Evolutionary conservation across 1,140 invertebrate genomes (phyloP).

Genomic region (Habropoda laboriosa): DNA sequence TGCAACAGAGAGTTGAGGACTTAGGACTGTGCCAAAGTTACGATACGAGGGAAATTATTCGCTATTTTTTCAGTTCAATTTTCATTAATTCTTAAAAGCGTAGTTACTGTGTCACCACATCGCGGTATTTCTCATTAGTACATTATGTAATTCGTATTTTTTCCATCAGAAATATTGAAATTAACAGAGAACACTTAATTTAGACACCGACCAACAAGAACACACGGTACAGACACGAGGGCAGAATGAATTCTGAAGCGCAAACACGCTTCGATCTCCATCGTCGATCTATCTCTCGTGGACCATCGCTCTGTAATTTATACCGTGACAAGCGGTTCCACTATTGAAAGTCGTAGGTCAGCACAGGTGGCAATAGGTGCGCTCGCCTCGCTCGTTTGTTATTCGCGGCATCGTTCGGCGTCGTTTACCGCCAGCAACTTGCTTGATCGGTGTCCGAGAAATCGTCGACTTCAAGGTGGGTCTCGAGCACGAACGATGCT

Average conservation of each 20-base stretch:
- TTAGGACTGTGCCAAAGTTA: no score
- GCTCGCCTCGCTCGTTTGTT: constrained; percentile 58
- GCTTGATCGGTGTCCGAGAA: constrained; percentile 53
- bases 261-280: neutral
- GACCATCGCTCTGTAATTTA: constrained; percentile 20
- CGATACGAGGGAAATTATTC: no score
- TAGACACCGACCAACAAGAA: no score
- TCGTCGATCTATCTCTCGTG: neutral
- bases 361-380: constrained; percentile 54
- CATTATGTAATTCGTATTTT: no score
- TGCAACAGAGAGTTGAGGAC: no score
- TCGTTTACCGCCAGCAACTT: constrained; percentile 42
- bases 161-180: no score
- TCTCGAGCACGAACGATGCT: constrained; percentile 14
- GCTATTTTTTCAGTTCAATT: no score
- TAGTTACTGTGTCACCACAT: no score
- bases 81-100: no score
- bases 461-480: constrained; percentile 37
- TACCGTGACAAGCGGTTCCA: neutral
- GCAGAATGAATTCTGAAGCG: neutral
- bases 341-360: constrained; percentile 44
- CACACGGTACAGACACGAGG: no score
- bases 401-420: constrained; percentile 53
- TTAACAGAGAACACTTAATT: no score
- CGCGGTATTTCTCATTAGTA: no score